Evolutionary conservation across 2,797 vertebrate genomes (phyloP), one percentile per base, ranked within the genome.

Genomic region (Lithobates sylvaticus): DNA sequence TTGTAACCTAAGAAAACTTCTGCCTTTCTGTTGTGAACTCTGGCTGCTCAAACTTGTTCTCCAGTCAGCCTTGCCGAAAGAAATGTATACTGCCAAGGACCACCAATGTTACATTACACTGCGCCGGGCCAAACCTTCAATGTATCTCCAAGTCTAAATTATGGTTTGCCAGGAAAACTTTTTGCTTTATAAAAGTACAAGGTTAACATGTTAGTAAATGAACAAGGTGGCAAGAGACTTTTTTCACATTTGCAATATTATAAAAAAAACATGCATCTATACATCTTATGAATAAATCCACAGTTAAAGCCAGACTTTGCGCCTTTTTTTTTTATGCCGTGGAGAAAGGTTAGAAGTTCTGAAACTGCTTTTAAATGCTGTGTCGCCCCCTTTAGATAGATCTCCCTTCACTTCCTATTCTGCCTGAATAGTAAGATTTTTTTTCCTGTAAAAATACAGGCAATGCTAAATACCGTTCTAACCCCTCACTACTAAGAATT

Each of bases 221-320:
- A 61, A 61, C 54, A 61, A 96, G 95, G 90, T 94, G 93, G 21
- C 6, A 95, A 96, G 95, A 95, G 95, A 94, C 95, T 94, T 96
- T 96, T 96, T 72, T 94, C 94, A 90, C 96, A 97, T 8, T 61
- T 23, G 21, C 54, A 23, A 7, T 61, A 61, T 61, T 93, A 96
- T 96, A 95, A 96, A 95, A 95, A 97, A 98, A 97, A 95, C 96
- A 90, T 91, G 88, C 92, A 94, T 39, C 39, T 10, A 39, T 96
- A 29, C 69, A 86, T 90, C 94, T 58, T 94, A 90, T 91, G 95
- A 86, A 73, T 65, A 96, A 39, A 92, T 58, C 90, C 95, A 98
- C 97, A 98, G 96, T 93, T 96, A 97, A 95, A 67, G 36, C 13
- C 21, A 15, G 34, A 18, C 36, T 64, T 36, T 7, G 34, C 34